These are phyloP conservation scores for Homarus americanus DNA, from an alignment of 1,140 invertebrate genomes.

Conservation along the genomic window DNA sequence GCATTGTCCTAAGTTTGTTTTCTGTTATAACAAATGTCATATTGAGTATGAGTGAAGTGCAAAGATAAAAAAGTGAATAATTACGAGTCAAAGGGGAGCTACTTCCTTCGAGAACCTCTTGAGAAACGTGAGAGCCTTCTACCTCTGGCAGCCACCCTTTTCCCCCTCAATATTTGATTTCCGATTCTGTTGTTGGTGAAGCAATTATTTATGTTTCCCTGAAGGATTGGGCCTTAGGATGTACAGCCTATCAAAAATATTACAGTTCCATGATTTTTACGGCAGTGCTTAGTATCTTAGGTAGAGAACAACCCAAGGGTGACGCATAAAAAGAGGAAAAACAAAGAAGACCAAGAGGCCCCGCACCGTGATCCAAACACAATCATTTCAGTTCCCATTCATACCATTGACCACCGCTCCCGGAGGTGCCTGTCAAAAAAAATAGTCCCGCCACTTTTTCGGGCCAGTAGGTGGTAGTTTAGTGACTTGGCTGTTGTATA, in stretches of 20 bases:
- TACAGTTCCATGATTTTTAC: not conserved
- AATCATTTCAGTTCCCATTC: slow-evolving; percentile 33
- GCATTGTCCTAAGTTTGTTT: not conserved
- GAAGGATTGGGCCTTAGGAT: not conserved
- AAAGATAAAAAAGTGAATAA: not conserved
- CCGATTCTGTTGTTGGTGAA: slow-evolving; percentile 47
- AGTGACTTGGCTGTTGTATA: not conserved
- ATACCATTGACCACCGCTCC: slow-evolving; percentile 39
- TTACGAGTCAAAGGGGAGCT: not conserved
- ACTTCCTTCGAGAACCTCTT: not conserved
- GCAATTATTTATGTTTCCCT: slow-evolving; percentile 4
- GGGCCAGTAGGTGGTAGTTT: not conserved
- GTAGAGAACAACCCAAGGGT: not conserved
- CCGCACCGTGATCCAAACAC: not conserved
- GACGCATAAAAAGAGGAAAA: not conserved
- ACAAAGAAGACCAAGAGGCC: not conserved
- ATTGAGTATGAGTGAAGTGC: not conserved
- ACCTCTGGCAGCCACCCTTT: slow-evolving; percentile 54
- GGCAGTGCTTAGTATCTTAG: not conserved
- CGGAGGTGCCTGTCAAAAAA: not conserved
- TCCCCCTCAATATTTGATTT: slow-evolving; percentile 69
- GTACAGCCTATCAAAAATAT: not conserved
- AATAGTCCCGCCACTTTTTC: slow-evolving; percentile 20
- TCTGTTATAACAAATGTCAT: not conserved
- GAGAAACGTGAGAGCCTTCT: slow-evolving; percentile 31